Conservation (phyloP, 1,140 invertebrate species). For the Charaxes varanes region DNA sequence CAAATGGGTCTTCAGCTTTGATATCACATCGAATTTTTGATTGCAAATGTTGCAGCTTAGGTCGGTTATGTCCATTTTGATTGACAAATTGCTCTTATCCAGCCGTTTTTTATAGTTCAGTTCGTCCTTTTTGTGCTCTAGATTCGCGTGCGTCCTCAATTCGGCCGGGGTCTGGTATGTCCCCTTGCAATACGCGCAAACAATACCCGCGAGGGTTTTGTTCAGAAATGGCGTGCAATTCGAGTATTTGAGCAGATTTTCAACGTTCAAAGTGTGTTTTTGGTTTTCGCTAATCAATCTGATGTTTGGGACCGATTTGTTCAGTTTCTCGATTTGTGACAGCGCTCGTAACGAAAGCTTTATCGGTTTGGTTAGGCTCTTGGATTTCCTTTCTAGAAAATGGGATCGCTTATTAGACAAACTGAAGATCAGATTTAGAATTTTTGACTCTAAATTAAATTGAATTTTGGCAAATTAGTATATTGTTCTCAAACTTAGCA, state of each 20-base stretch:
- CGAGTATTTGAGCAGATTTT: conserved; percentile 53
- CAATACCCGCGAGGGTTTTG: conserved; percentile 46
- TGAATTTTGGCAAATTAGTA: too few relatives aligned
- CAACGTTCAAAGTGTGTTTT: conserved; percentile 45
- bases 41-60: conserved; percentile 46
- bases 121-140: conserved; percentile 29
- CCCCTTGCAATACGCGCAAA: conserved; percentile 52
- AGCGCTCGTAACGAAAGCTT: conserved; percentile 28
- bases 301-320: conserved; percentile 5
- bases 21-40: conserved; percentile 25
- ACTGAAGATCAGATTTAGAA: too few relatives aligned
- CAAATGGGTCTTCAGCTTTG: conserved; percentile 42
- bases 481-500: too few relatives aligned
- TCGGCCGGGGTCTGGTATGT: conserved; percentile 24
- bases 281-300: conserved; percentile 34
- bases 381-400: conserved; percentile 39
- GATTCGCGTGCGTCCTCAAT: conserved; percentile 31
- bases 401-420: too few relatives aligned
- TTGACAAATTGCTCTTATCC: conserved; percentile 47
- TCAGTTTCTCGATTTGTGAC: conserved; percentile 25
- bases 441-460: too few relatives aligned
- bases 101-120: conserved; percentile 31
- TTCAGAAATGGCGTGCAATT: conserved; percentile 58
- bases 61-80: conserved; percentile 59
- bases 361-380: conserved; percentile 20